Conservation (phyloP, 2,113 vertebrate genomes). For the Gasterosteus nipponicus region DNA sequence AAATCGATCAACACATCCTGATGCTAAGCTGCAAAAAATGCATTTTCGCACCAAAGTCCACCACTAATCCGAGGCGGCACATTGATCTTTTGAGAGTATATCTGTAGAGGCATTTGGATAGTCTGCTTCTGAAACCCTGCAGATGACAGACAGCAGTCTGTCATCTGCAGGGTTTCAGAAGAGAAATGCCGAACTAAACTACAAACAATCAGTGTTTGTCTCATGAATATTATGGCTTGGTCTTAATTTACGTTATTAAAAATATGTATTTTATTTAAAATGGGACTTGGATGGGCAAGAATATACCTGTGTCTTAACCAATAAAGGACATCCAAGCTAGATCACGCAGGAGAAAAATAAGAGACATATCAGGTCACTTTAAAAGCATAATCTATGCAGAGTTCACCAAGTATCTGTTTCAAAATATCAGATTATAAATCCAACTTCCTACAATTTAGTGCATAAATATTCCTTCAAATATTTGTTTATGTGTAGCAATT, state of each 20-base stretch:
- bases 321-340: not conserved
- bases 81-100: slow-evolving; percentile 48
- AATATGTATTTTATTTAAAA: not conserved
- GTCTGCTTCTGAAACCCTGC: too few species aligned
- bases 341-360: not conserved
- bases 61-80: slow-evolving; percentile 30
- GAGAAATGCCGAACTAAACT: not conserved
- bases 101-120: slow-evolving; percentile 19
- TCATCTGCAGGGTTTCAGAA: slow-evolving; percentile 5
- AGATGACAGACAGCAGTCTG: too few species aligned
- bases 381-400: not conserved
- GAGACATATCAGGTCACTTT: not conserved
- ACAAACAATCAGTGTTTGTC: not conserved
- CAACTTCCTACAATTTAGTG: not conserved
- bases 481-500: not conserved
- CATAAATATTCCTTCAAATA: not conserved
- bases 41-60: slow-evolving; percentile 53
- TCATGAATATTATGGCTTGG: not conserved
- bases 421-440: not conserved
- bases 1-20: slow-evolving; percentile 53
- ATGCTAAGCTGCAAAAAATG: slow-evolving; percentile 55
- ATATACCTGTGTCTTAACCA: not conserved
- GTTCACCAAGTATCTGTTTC: not conserved
- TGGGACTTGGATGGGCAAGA: not conserved
- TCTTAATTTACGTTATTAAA: not conserved